Base-by-base conservation (phyloP, 2,888 invertebrate genomes). In the Drosophila stalkeri region DNA sequence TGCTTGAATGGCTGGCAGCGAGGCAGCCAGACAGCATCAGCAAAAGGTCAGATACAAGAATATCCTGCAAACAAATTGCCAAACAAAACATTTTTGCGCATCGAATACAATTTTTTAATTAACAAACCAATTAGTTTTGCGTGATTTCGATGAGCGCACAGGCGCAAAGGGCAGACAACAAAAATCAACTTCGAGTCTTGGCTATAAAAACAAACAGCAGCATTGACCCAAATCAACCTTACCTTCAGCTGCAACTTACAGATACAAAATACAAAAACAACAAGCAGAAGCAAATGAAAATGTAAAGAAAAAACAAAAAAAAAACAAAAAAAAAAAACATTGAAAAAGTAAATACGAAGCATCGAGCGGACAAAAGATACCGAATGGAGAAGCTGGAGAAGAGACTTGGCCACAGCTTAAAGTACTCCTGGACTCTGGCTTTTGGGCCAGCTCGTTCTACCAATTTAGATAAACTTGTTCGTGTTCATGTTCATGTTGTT, bases 381-480 rank as follows among this genome's bases (percentile, higher is more conserved):
- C 9, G 18, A 37, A n/a, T 1, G 16, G 7, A n/a, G 41, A n/a
- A 3, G n/a, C 16, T 8, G n/a, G 8, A 39, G 39, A 9, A 41
- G 33, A 1, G 37, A 49, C n/a, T 43, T 44, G 35, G 47, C 79
- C 75, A 64, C 75, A 75, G 79, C 76, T 76, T 76, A 78, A 76
- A 74, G 79, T 66, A 64, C 61, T 66, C 20, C 61, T 54, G 52
- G 35, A 33, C 59, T 56, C 8, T 20, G 44, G 52, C 72, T 57
- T 54, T 68, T 67, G 76, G 51, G 70, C 62, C 81, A 82, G 72
- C 63, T 79, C 70, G 77, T 73, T 87, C 77, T 70, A 80, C 81
- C 86, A 86, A 86, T 86, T 90, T 86, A 88, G 86, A 86, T 86
- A 81, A 86, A 86, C 90, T 90, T 86, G 89, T 88, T 83, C 65